phyloP scores from a whole-genome alignment of 1,140 invertebrate species.

The Philotrypesis tridentata region DNA sequence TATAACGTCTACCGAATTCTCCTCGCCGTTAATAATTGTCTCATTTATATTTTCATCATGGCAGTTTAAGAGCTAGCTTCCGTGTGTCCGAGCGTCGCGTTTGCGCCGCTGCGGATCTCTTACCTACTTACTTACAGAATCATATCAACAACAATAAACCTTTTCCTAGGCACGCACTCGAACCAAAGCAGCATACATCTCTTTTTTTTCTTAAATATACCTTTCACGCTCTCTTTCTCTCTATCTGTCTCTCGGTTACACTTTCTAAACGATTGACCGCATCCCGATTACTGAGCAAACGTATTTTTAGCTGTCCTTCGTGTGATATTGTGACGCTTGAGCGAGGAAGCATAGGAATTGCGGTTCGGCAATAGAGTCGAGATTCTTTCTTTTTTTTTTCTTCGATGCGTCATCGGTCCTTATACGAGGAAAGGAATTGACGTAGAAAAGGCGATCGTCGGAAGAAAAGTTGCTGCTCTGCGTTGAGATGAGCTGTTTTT shows the following conservation, averaged over 20 bases:
- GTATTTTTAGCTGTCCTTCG: neutral
- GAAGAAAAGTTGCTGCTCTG: conserved; percentile 8
- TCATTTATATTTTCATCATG: conserved; percentile 60
- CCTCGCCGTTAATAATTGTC: neutral
- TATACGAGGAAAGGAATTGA: conserved; percentile 10
- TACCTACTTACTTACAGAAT: conserved; percentile 66
- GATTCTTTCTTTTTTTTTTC: neutral
- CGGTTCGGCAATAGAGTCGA: neutral
- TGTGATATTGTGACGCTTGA: neutral
- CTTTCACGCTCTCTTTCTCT: conserved; percentile 17
- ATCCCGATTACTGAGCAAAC: neutral
- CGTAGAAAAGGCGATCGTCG: neutral
- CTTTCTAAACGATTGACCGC: conserved; percentile 7
- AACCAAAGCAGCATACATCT: conserved; percentile 33
- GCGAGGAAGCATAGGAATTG: neutral
- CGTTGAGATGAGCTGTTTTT: neutral
- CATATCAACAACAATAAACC: conserved; percentile 56
- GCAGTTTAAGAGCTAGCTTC: conserved; percentile 72
- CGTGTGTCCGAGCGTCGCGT: conserved; percentile 60
- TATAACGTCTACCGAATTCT: neutral
- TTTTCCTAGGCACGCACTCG: conserved; percentile 46
- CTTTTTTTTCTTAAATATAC: conserved; percentile 4
- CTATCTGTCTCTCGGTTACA: neutral
- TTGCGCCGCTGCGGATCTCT: conserved; percentile 59
- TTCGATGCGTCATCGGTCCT: neutral